Evolutionary conservation across 2,797 vertebrate genomes (phyloP), one percentile per base, ranked within the genome.

Genomic region (Catamblyrhynchus diadema): DNA sequence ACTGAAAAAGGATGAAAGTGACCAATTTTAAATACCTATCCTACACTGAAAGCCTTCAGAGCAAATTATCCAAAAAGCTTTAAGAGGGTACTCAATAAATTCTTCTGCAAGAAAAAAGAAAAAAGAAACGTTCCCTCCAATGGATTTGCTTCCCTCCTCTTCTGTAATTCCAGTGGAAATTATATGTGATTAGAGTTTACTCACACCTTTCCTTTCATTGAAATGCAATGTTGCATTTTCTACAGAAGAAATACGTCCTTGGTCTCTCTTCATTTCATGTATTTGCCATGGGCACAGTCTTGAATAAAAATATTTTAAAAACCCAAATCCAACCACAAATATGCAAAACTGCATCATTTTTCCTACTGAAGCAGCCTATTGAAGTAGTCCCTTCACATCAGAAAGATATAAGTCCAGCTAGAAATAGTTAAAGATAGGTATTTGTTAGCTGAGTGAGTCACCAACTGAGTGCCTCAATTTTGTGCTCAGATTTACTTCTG

Each of bases 251-350:
- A 20, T 10, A 7, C 14, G 14, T 32, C 24, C 8, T 79, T 61
- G 3, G 7, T 57, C 18, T 61, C 30, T 53, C 13, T 42, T 81
- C 4, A 22, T 81, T 90, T 87, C 12, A 25, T 19, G 5, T 6
- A 32, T 37, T 23, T 59, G 8, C 6, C 17, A 67, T 4, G 7
- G 14, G 22, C 32, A 64, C 1, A 37, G 2, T 1, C 2, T 59
- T 73, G 70, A 60, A 27, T 57, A 72, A 69, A 72, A 14, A 3
- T 62, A 66, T 71, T 67, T 59, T 4, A 35, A 39, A 32, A 32
- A 4, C 8, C 8, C 8, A n/a, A 47, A 1, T 2, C 1, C 7
- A 35, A 70, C 9, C 2, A 2, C 32, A 59, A 71, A 44, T 8
- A 41, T 12, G n/a, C 20, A 27, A 77, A 47, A 30, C 25, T 25